Conservation (phyloP, 2,113 vertebrate species). For the Sapayoa aenigma region DNA sequence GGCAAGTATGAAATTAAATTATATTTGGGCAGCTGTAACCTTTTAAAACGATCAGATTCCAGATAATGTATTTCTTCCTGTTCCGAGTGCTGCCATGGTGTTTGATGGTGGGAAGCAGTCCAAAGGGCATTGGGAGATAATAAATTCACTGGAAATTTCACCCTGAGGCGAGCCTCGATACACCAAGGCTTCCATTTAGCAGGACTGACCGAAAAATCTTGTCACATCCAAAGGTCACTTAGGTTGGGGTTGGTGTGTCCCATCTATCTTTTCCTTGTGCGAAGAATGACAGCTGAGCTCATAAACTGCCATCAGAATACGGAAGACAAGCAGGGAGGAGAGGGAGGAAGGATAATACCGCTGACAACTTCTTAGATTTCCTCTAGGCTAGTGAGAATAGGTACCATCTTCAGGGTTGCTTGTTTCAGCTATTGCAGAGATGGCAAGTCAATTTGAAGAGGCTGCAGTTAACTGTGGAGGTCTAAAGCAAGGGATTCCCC, state of each 20-base stretch:
- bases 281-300: slow-evolving; percentile 76
- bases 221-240: slow-evolving; percentile 83
- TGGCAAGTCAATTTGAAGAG: background rate
- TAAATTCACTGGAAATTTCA: slow-evolving; percentile 84
- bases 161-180: slow-evolving; percentile 77
- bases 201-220: slow-evolving; percentile 82
- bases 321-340: slow-evolving; percentile 46
- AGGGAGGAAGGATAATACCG: background rate
- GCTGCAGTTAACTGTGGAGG: background rate
- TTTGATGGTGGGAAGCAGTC: slow-evolving; percentile 83
- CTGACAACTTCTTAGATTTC: slow-evolving; percentile 7
- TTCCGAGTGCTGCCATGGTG: slow-evolving; percentile 81
- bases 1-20: slow-evolving; percentile 88
- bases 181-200: slow-evolving; percentile 79
- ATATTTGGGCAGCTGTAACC: slow-evolving; percentile 87
- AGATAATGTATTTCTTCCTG: slow-evolving; percentile 87
- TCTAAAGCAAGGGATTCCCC: background rate
- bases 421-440: background rate
- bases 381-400: background rate
- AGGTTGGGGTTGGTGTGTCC: slow-evolving; percentile 78
- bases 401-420: background rate
- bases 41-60: slow-evolving; percentile 85
- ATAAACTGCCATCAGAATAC: slow-evolving; percentile 70
- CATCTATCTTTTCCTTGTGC: slow-evolving; percentile 75
- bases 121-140: slow-evolving; percentile 84